These are phyloP conservation scores for Antennarius maculatus DNA, from an alignment of 2,797 vertebrate genomes.

Conservation along the genomic window DNA sequence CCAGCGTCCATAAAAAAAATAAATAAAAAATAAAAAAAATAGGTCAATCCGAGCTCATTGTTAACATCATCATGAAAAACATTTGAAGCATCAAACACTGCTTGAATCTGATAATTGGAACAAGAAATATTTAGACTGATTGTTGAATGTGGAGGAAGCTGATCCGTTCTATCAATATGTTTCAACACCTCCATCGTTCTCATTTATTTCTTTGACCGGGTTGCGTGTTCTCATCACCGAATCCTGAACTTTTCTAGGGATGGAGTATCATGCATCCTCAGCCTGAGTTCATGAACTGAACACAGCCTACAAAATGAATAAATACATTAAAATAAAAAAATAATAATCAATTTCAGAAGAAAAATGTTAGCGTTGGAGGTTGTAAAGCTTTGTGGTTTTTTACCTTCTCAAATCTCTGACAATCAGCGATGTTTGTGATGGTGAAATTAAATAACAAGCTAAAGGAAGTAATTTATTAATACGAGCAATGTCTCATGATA, in stretches of 20 bases:
- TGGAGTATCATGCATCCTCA: background rate
- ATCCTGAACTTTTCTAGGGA: conserved; percentile 15
- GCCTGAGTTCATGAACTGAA: too few species aligned
- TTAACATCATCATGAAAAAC: too few species aligned
- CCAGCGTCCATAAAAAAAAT: too few species aligned
- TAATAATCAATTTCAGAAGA: too few species aligned
- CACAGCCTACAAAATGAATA: too few species aligned
- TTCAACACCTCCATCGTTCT: background rate
- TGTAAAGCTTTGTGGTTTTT: conserved; percentile 26
- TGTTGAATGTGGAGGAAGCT: background rate
- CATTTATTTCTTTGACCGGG: background rate
- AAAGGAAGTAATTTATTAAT: conserved; percentile 59
- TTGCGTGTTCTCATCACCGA: background rate
- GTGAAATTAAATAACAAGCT: conserved; percentile 59
- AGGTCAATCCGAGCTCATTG: too few species aligned
- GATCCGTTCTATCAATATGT: background rate
- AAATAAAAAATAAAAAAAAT: too few species aligned
- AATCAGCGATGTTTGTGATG: conserved; percentile 50
- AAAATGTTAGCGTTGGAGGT: conserved; percentile 46
- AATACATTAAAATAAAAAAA: too few species aligned
- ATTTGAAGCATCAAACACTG: too few species aligned
- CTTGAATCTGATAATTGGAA: background rate
- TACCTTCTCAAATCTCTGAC: conserved; percentile 30
- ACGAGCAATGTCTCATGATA: conserved; percentile 33
- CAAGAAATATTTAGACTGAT: background rate